Base-by-base conservation (phyloP, 2,888 invertebrate genomes). In the Cheilosia vernalis region DNA sequence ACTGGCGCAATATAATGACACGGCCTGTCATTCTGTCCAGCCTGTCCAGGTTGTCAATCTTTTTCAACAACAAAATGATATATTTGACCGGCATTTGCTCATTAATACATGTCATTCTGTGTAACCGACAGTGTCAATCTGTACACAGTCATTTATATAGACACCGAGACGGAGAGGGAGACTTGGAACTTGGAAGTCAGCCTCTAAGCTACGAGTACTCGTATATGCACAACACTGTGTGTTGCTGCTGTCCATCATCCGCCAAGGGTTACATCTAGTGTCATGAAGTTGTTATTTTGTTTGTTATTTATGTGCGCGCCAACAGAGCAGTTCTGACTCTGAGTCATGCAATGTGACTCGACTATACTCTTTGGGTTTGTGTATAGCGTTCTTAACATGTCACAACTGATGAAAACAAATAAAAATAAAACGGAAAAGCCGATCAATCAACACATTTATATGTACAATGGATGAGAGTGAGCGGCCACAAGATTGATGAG, bases 81-180 rank as follows among this genome's bases (percentile, higher is more conserved):
- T 84, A 84, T 84, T 80, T 84, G 84, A 80, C 79, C 84, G 80
- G 74, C 84, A 74, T 74, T 74, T 76, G 84, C 84, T 84, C 80
- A 84, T 84, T 84, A 84, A 84, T 84, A 76, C 84, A 70, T 80
- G 84, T 76, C 84, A 84, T 74, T 80, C 79, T 70, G 70, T 84
- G 60, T 80, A 74, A 55, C 74, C 84, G 80, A 76, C 80, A 80
- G 74, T 80, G 80, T 79, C 79, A 84, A 76, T 84, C 80, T 80
- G 55, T 84, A 30, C 61, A 51, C 21, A 10, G 51, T 0, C 27
- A 27, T 27, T 27, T 30, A 30, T 30, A n/a, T 61, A 44, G 21
- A n/a, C 21, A 21, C 2, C 21, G 21, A 21, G 21, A 58, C 15
- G 21, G 51, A n/a, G 67, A 44, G 60, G 72, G 51, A 13, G n/a